A percentile compares a stretch with the other conserved stretches of the same genome.
Conservation (phyloP, 1,140 invertebrate genomes). For the Medauroidea extradentata region DNA sequence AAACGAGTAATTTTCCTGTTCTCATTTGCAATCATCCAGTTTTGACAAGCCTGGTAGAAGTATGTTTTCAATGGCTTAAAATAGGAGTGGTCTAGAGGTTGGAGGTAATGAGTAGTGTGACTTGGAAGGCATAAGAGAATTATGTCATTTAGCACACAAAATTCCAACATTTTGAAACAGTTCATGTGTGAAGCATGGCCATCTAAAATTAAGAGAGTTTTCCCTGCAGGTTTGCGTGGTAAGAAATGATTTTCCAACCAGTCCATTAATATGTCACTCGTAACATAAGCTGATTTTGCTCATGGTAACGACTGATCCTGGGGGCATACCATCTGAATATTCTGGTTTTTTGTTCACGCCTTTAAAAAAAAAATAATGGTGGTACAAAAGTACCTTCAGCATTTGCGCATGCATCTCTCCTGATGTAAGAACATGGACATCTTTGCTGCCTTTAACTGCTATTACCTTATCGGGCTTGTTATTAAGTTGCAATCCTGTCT, state of each 20-base stretch:
- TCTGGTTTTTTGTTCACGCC: constrained; percentile 26
- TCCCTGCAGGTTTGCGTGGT: constrained; percentile 21
- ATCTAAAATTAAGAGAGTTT: constrained; percentile 24
- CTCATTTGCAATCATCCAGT: constrained; percentile 42
- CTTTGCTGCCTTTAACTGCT: too few relatives aligned
- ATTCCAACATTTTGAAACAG: constrained; percentile 23
- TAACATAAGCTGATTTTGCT: constrained; percentile 37
- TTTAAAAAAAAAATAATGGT: too few relatives aligned
- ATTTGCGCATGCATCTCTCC: constrained; percentile 19
- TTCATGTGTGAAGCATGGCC: too few relatives aligned
- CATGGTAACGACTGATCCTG: constrained; percentile 32
- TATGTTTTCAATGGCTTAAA: constrained; percentile 31
- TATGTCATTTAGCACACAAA: constrained; percentile 27
- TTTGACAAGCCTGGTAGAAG: constrained; percentile 28
- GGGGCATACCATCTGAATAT: constrained; percentile 29
- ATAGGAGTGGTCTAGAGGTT: constrained; percentile 30
- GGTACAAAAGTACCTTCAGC: constrained; percentile 21
- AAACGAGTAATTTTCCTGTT: background rate
- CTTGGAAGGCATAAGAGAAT: constrained; percentile 29
- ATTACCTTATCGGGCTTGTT: too few relatives aligned
- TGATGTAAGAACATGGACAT: too few relatives aligned
- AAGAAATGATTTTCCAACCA: constrained; percentile 28
- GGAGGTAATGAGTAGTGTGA: constrained; percentile 31
- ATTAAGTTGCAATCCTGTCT: too few relatives aligned
- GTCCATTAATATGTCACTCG: constrained; percentile 37